These are phyloP conservation scores for Caenorhabditis sulstoni DNA, from an alignment of 2,888 invertebrate genomes.

Conservation along the genomic window DNA sequence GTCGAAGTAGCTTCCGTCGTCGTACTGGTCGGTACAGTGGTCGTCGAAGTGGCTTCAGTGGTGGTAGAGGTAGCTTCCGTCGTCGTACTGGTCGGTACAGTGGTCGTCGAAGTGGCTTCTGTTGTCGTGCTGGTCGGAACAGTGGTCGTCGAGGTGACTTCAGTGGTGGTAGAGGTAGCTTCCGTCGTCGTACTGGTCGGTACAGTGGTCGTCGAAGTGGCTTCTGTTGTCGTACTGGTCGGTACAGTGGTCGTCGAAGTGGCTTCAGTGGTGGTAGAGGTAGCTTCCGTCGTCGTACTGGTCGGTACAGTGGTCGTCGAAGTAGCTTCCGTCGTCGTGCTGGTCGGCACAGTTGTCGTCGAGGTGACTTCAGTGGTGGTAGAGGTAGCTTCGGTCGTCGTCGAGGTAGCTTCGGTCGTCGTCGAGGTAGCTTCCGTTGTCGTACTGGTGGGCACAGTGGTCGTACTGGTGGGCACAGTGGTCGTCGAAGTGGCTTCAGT, in stretches of 20 bases:
- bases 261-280: slow-evolving; percentile 16
- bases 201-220: slow-evolving; percentile 6
- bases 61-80: slow-evolving; percentile 28
- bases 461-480: background rate
- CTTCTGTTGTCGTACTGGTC: slow-evolving; percentile 6
- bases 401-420: slow-evolving; percentile 14
- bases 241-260: slow-evolving; percentile 25
- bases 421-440: slow-evolving; percentile 19
- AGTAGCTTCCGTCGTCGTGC: slow-evolving; percentile 30
- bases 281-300: slow-evolving; percentile 19
- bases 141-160: slow-evolving; percentile 21
- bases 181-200: slow-evolving; percentile 10
- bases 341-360: background rate
- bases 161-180: slow-evolving; percentile 13
- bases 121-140: slow-evolving; percentile 27
- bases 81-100: slow-evolving; percentile 34
- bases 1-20: slow-evolving; percentile 15
- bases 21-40: slow-evolving; percentile 40
- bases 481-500: background rate
- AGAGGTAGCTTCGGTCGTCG: background rate
- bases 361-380: slow-evolving; percentile 8
- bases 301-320: slow-evolving; percentile 22
- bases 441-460: slow-evolving; percentile 12
- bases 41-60: slow-evolving; percentile 7
- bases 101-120: background rate